Conservation (phyloP, 30 jellyfish, hydroid and myxozoan genomes). For the Calvadosia cruxmelitensis region DNA sequence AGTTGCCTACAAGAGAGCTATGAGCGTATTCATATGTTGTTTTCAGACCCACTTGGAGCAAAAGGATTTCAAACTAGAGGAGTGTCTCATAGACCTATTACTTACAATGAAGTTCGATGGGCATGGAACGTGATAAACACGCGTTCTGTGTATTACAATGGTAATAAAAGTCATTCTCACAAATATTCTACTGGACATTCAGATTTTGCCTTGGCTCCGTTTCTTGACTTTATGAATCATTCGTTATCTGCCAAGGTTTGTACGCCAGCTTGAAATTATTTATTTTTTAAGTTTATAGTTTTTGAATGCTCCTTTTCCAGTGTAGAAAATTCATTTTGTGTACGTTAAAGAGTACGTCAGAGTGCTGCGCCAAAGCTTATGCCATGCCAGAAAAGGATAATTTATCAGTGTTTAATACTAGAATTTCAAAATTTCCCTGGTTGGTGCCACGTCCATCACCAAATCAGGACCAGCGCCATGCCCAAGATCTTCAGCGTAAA, state of each 20-base stretch:
- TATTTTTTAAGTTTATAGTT: too few species aligned
- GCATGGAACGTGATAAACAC: constrained; percentile 58
- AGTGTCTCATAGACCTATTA: not conserved
- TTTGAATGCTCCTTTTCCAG: too few species aligned
- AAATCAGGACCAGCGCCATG: too few species aligned
- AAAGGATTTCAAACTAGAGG: not conserved
- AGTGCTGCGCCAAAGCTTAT: too few species aligned
- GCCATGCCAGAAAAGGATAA: too few species aligned
- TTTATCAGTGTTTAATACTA: too few species aligned
- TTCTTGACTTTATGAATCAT: constrained; percentile 39
- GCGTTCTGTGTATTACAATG: constrained; percentile 34
- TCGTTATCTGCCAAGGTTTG: constrained; percentile 24
- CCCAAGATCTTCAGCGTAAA: too few species aligned
- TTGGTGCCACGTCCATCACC: too few species aligned
- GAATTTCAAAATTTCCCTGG: too few species aligned
- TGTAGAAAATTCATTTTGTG: too few species aligned
- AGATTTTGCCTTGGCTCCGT: constrained; percentile 47
- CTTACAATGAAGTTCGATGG: constrained; percentile 27
- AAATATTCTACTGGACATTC: not conserved
- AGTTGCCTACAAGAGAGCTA: not conserved
- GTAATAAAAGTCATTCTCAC: not conserved
- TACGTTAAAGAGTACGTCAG: too few species aligned
- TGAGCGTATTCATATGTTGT: not conserved
- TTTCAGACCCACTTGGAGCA: not conserved
- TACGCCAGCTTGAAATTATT: too few species aligned